Base-by-base conservation (phyloP, 2,113 vertebrate genomes). In the Rhea pennata region DNA sequence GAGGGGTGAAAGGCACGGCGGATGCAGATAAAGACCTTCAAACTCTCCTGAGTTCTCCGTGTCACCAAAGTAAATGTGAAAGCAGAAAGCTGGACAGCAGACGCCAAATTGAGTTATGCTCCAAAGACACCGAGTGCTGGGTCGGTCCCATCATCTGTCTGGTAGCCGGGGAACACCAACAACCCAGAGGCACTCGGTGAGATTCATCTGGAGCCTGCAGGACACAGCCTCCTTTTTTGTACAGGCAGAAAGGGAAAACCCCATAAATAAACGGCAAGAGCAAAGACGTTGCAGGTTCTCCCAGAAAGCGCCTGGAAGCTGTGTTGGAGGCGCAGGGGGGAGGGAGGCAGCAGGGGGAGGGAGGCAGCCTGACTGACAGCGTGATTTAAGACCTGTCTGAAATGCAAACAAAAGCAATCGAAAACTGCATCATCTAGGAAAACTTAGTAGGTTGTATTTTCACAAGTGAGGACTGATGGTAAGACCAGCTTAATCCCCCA, bases 371-470 rank as follows among this genome's bases (percentile, higher is more conserved):
- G 85, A 90, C 89, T 88, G 96, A 95, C 95, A 94, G 88, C 46
- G 76, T 97, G 96, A 97, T 97, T 97, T 96, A 97, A 82, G 93
- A 95, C 87, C 96, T 91, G 94, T 89, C 90, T 90, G 96, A 53
- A 96, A 97, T 93, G 94, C 92, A 97, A 97, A 97, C 92, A 95
- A 94, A 92, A 97, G 93, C 95, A 84, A 92, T 96, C 94, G 95
- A 94, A 92, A 96, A 94, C 79, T 90, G 95, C 95, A 96, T 92
- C 93, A 95, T 96, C 95, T 92, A 88, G 94, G 92, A 76, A 91
- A 96, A 95, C 95, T 90, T 95, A 73, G 97, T 93, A 95, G 97
- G 97, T 90, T 96, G 95, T 96, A 96, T 96, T 97, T 97, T 96
- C 96, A 96, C 96, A 94, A 97, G 95, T 95, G 96, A 95, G 91